Evolutionary conservation across 1,140 invertebrate genomes (phyloP), one percentile per base, ranked within the genome.

Genomic region (Brachionus rotundiformis): DNA sequence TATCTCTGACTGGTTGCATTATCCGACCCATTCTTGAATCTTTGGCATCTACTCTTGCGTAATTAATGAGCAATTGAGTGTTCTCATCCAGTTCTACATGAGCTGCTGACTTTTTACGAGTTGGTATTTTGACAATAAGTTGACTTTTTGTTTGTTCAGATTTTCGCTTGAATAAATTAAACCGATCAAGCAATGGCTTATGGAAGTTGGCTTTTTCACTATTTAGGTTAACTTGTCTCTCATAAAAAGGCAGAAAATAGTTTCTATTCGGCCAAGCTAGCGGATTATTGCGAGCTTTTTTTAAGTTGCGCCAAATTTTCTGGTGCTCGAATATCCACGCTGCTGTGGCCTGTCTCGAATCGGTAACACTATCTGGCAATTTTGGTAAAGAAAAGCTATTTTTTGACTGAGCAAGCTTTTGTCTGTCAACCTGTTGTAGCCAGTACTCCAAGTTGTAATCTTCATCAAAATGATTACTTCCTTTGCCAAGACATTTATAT

Each of bases 401-500:
- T 41, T 44, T 73, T 1, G n/a, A 44, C 36, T 73, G 68, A 44
- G 68, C 68, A 27, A 73, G 39, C n/a, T 73, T 73, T 73, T 73
- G 68, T 41, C 25, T 73, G 23, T 73, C 68, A 10, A 73, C 68
- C 25, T 47, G 36, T 41, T 73, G 36, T 25, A 73, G 68, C 68
- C 68, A 73, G 36, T 73, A 73, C 23, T 73, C 68, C n/a, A 73
- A 31, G 25, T 73, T 41, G 29, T 73, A 73, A 27, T 73, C 36
- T 1, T 44, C 39, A 19, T 44, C 8, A 11, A 44, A 47, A 11
- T 13, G 33, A 1, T 29, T 4, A 25, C 25, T 19, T 31, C 19
- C 23, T 73, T 44, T 73, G 11, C 39, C 68, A 44, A 73, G 2
- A 44, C 68, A 73, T 73, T 6, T 13, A 10, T 39, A 44, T 25